Evolutionary conservation across 35 echinoderm and acorn worm genomes (phyloP).

Genomic region (Heliocidaris erythrogramma): DNA sequence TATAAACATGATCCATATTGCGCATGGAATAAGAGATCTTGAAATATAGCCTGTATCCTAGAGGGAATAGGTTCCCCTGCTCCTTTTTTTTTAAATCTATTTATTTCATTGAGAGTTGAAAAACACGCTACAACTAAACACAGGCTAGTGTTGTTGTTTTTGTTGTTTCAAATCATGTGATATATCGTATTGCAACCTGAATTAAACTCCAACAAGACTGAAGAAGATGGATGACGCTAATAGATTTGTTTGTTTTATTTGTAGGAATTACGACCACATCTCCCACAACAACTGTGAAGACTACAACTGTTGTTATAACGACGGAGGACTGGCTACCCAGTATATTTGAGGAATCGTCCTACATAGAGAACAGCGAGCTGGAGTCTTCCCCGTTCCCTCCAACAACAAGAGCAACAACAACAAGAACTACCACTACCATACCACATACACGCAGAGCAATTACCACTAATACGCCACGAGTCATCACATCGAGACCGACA

Average conservation of each 20-base stretch:
- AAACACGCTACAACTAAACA: no score
- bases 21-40: no score
- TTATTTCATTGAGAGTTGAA: no score
- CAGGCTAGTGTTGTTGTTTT: no score
- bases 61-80: no score
- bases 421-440: neutral
- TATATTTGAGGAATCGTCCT: neutral
- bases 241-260: neutral
- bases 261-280: slow-evolving; percentile 28
- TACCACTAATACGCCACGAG: neutral
- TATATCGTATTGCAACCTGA: no score
- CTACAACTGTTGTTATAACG: neutral
- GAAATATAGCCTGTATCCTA: no score
- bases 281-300: slow-evolving; percentile 7
- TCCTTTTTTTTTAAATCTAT: no score
- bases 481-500: neutral
- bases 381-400: neutral
- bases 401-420: neutral
- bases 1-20: neutral
- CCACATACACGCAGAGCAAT: neutral
- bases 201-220: no score
- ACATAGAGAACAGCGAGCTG: neutral
- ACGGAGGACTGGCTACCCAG: slow-evolving; percentile 44
- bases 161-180: no score
- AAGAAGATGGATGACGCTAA: no score